phyloP scores from a whole-genome alignment of 2,797 vertebrate species.

The Chelonia mydas region DNA sequence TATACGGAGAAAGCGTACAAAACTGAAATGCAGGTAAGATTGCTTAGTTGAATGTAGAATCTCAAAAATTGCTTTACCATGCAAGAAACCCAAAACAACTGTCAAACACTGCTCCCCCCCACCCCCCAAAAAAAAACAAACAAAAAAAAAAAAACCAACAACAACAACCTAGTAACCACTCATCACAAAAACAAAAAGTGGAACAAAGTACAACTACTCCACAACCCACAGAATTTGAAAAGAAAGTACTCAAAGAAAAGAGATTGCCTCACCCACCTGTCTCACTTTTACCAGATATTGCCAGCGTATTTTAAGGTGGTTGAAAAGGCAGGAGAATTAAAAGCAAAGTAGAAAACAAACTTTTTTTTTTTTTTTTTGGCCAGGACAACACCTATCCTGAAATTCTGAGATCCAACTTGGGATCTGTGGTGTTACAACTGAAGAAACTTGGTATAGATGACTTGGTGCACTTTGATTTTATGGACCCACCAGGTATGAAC shows the following conservation, averaged over 20 bases:
- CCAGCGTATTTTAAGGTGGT: background rate
- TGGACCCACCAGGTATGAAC: slow-evolving; percentile 96
- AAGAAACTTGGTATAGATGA: slow-evolving; percentile 99
- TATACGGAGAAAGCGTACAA: slow-evolving; percentile 99
- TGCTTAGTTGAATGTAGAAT: rapidly evolving
- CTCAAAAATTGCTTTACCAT: background rate
- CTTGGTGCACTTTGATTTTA: slow-evolving; percentile 99
- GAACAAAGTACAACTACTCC: background rate
- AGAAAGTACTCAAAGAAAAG: background rate
- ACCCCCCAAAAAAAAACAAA: too few relatives aligned
- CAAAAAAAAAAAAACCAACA: too few relatives aligned
- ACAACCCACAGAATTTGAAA: background rate
- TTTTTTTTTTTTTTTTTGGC: background rate
- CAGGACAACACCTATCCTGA: slow-evolving; percentile 99
- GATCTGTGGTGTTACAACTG: slow-evolving; percentile 96
- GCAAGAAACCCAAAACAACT: background rate
- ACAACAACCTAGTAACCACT: background rate
- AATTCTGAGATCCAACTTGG: slow-evolving; percentile 97
- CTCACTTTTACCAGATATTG: background rate
- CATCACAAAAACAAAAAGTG: background rate
- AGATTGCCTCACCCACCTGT: background rate
- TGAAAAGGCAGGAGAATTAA: background rate
- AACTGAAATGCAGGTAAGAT: slow-evolving; percentile 96
- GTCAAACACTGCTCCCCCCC: background rate
- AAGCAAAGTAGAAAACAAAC: background rate